Evolutionary conservation across 2,797 vertebrate species (phyloP), one percentile per base, ranked within the genome.

Genomic region (Oreonectes daqikongensis): DNA sequence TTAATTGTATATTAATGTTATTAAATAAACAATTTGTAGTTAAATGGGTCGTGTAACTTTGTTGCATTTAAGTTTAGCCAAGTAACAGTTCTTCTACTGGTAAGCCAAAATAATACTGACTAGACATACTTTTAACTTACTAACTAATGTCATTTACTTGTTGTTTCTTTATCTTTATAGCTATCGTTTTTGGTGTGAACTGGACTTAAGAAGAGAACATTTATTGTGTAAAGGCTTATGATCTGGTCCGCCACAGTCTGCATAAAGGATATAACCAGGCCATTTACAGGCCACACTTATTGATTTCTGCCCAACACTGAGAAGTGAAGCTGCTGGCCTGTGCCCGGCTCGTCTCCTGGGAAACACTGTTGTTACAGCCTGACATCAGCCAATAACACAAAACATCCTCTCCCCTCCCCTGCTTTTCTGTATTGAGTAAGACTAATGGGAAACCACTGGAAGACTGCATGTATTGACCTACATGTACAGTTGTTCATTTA

Each of bases 221-320:
- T 26, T 67, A 59, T 75, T 82, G 69, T 81, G 32, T 75, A 63
- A 64, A 67, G 61, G 59, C 67, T 55, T 77, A 74, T 24, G 57
- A 57, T 81, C 64, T 75, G 67, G 69, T 84, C 79, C 83, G 83
- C 84, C 63, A 69, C 72, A 78, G 80, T 75, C 85, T 87, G 85
- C 80, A 84, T 87, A 75, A 68, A 80, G 86, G 86, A 90, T 85
- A 84, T 89, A 88, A 88, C 82, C 75, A 60, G 74, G 67, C 40
- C 72, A 55, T 69, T 30, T 2, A 68, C 73, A 84, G 71, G 82
- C 65, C 66, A 15, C 28, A n/a, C 53, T 46, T 87, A 89, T 90
- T 82, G 84, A 91, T 92, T 89, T 85, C 78, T 78, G 78, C 80
- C 86, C 85, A 86, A 89, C 75, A 83, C 82, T 86, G 53, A 67